Evolutionary conservation across 2,797 vertebrate genomes (phyloP).

Genomic region (Hoplostethus mediterraneus): DNA sequence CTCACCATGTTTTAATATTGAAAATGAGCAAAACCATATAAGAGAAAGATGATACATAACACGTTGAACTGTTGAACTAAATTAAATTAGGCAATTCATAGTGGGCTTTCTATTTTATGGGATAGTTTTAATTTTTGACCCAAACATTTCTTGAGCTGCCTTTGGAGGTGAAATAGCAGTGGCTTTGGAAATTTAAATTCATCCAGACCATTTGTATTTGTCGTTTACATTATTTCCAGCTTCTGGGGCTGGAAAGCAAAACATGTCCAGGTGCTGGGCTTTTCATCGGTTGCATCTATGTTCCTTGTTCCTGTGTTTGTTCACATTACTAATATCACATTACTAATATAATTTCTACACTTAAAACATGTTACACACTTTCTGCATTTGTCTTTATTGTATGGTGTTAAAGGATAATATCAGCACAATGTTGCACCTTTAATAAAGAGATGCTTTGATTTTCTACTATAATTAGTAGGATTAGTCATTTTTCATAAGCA

Average conservation of each 20-base stretch:
- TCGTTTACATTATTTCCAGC: too few species aligned
- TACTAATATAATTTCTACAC: too few species aligned
- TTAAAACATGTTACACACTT: too few species aligned
- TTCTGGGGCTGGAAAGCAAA: too few species aligned
- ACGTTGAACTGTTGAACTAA: neutral
- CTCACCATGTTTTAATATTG: neutral
- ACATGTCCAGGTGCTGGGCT: neutral
- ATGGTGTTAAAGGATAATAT: neutral
- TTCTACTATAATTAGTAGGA: neutral
- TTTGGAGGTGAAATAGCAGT: neutral
- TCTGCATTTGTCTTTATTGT: too few species aligned
- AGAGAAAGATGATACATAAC: constrained; percentile 8
- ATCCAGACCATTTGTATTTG: too few species aligned
- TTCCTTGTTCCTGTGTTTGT: too few species aligned
- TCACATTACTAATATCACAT: too few species aligned
- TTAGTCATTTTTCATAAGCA: too few species aligned
- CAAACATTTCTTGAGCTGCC: too few species aligned
- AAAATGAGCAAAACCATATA: constrained; percentile 13
- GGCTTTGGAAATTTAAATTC: too few species aligned
- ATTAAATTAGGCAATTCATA: neutral
- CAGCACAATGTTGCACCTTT: neutral
- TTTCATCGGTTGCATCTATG: too few species aligned
- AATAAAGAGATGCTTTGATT: neutral
- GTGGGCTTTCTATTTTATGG: neutral
- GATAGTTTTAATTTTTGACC: neutral